Percentiles rank a stretch among this genome's conserved stretches.
Evolutionary conservation across 1,140 invertebrate genomes (phyloP).

Genomic region (Idris sp.): DNA sequence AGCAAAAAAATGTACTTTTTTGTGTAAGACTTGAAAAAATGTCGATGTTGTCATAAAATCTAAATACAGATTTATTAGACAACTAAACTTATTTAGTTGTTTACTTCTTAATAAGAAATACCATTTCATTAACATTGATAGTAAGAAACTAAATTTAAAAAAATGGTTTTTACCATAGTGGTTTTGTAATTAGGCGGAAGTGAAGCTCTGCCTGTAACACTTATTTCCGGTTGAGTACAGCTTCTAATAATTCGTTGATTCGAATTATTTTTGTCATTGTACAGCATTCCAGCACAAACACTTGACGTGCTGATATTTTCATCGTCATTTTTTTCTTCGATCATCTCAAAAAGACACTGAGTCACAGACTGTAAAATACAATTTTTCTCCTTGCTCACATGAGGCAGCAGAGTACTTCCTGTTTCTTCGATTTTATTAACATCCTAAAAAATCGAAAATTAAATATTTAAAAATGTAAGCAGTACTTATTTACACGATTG

Average conservation of each 20-base stretch:
- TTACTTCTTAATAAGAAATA: too few relatives aligned
- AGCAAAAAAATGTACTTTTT: too few relatives aligned
- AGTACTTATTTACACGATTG: too few relatives aligned
- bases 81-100: too few relatives aligned
- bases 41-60: too few relatives aligned
- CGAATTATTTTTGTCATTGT: constrained; percentile 27
- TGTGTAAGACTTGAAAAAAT: too few relatives aligned
- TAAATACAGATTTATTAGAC: too few relatives aligned
- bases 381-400: constrained; percentile 61
- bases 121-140: too few relatives aligned
- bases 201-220: constrained; percentile 13
- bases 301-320: constrained; percentile 42
- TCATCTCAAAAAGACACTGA: constrained; percentile 64
- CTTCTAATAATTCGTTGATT: constrained; percentile 49
- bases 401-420: constrained; percentile 69
- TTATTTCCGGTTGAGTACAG: constrained; percentile 46
- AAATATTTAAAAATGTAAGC: too few relatives aligned
- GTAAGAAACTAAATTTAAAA: constrained; percentile 2
- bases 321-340: constrained; percentile 55
- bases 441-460: constrained; percentile 61
- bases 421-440: constrained; percentile 68
- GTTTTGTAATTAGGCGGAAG: constrained; percentile 25
- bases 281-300: background rate
- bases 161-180: constrained; percentile 5
- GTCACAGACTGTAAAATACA: constrained; percentile 61